Evolutionary conservation across 1,140 invertebrate species (phyloP), one percentile per base, ranked within the genome.

Genomic region (Pachypsylla venusta): DNA sequence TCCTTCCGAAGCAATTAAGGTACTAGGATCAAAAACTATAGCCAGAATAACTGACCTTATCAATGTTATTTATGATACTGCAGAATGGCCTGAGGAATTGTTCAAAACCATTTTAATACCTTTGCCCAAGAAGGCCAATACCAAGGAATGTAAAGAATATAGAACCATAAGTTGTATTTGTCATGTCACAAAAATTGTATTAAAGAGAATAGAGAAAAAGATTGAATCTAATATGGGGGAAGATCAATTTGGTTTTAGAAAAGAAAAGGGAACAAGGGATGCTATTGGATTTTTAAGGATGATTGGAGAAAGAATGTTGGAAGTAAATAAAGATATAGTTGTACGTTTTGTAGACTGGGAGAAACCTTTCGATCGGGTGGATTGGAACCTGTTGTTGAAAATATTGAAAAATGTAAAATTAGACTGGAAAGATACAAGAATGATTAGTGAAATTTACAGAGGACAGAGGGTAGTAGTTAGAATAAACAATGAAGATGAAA

Each of bases 1-100:
- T 5, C 61, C 61, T 25, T 60, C 63, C 14, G 67, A 71, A 40
- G 57, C 67, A 20, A 42, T 70, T 24, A 69, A 69, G 54, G 62
- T 60, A 26, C 19, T 56, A 48, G 59, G 61, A 19, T 56, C 60
- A 27, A 13, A 42, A 56, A 57, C 62, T 1, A 56, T 61, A n/a
- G 28, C 61, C 2, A 42, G 48, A 10, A 20, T 66, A 2, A 53
- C 48, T n/a, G 56, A 22, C 19, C 55, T 65, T 10, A 62, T 61
- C 48, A 62, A 59, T 16, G 30, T 54, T 27, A 56, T 62, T 14
- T 64, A 62, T 59, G n/a, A 39, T 4, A 59, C 28, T 4, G 61
- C 55, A 4, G 19, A 53, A 30, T 63, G 64, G 59, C 65, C 65
- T 0, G 25, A 56, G 12, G 61, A 62, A 14, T 67, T 63, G 63